Evolutionary conservation across 35 echinoderm and acorn worm species (phyloP).

Genomic region (Apostichopus parvimensis): DNA sequence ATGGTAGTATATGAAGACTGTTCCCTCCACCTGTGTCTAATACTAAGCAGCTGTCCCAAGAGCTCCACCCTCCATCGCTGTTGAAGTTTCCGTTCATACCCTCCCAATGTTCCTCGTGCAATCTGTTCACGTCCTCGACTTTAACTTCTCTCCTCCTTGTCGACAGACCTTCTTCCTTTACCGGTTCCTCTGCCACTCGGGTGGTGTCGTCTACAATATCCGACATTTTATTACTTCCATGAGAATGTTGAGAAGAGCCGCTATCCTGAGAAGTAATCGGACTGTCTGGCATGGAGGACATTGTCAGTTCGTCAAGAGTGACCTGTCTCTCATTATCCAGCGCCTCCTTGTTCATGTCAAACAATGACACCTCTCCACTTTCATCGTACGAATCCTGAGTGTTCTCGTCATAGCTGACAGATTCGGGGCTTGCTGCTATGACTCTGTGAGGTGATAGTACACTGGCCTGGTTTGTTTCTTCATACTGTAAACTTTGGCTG

Average conservation of each 20-base stretch:
- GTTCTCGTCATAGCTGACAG: not conserved
- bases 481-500: not conserved
- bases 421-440: not conserved
- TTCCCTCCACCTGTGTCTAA: not conserved
- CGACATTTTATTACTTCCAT: conserved; percentile 16
- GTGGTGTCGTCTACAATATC: conserved; percentile 1
- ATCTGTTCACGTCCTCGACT: not conserved
- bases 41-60: conserved; percentile 22
- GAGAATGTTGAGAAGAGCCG: not conserved
- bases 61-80: conserved; percentile 37
- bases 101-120: conserved; percentile 44
- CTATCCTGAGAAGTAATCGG: not conserved
- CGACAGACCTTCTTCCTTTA: not conserved
- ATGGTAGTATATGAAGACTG: conserved; percentile 51
- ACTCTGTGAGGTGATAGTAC: not conserved
- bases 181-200: not conserved
- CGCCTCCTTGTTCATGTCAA: not conserved
- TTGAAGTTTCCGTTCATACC: conserved; percentile 37
- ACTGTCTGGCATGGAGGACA: conserved; percentile 40
- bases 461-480: conserved; percentile 6
- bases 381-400: not conserved
- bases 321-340: not conserved
- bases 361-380: not conserved
- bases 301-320: conserved; percentile 11
- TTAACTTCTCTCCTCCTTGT: not conserved